phyloP scores from a whole-genome alignment of 2,888 invertebrate species.

The Nemapogon koenigi region DNA sequence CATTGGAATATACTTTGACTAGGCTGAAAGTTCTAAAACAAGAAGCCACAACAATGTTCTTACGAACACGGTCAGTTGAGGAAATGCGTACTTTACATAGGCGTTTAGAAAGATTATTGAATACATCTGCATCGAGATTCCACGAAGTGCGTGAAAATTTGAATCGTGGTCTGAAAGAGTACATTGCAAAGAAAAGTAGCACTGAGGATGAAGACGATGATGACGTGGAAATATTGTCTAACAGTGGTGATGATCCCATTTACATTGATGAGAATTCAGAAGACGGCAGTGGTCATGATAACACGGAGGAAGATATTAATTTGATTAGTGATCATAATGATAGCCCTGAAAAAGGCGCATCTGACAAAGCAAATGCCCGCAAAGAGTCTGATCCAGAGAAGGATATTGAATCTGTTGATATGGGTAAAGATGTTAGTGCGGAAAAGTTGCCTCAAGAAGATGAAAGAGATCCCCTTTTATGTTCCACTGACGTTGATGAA shows the following conservation, averaged over 20 bases:
- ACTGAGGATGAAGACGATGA: constrained; percentile 40
- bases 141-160: constrained; percentile 62
- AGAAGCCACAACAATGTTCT: constrained; percentile 43
- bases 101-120: constrained; percentile 59
- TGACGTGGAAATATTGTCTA: constrained; percentile 45
- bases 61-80: constrained; percentile 46
- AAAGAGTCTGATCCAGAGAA: constrained; percentile 13
- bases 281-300: constrained; percentile 31
- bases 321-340: constrained; percentile 55
- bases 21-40: constrained; percentile 58
- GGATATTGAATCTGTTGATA: constrained; percentile 6
- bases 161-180: constrained; percentile 58
- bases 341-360: constrained; percentile 34
- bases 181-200: constrained; percentile 38
- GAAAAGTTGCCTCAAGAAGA: background rate
- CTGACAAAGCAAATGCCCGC: constrained; percentile 8
- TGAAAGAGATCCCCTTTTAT: background rate
- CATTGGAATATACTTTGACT: constrained; percentile 61
- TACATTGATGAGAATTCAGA: constrained; percentile 57
- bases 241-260: constrained; percentile 51
- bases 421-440: constrained; percentile 3
- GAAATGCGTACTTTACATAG: constrained; percentile 62
- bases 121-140: constrained; percentile 58
- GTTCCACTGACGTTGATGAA: constrained; percentile 8
- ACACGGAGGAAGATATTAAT: constrained; percentile 31